Evolutionary conservation across 2,888 invertebrate genomes (phyloP), one percentile per base, ranked within the genome.

Genomic region (Cyaniris semiargus): DNA sequence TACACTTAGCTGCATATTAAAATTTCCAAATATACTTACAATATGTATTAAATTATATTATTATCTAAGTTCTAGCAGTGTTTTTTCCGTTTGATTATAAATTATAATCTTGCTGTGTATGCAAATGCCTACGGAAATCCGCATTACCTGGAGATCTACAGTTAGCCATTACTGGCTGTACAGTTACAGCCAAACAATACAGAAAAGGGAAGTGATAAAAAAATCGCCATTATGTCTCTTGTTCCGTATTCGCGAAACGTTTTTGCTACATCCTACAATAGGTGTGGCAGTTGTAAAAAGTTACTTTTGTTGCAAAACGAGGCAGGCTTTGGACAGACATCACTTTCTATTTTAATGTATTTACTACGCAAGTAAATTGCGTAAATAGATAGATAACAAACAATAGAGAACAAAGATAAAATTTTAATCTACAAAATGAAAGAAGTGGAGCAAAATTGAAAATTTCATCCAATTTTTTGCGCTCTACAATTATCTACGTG

Each of bases 121-220:
- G 66, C 66, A 27, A 66, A 66, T 66, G 27, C 1, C 13, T 13
- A 66, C 27, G 66, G 66, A 66, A 66, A 66, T 66, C 66, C 66
- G 66, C 18, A 15, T 5, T 66, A 66, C 66, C 66, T 66, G 66
- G 5, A 27, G 6, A 66, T 66, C 66, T 66, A 66, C 66, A 66
- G 66, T 66, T 66, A 66, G 27, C 27, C 66, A 66, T 66, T 31
- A 66, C 18, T 18, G 27, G 66, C 60, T 13, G 13, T 66, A 66
- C 60, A 27, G 27, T 66, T 66, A 66, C 66, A 1, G 15, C 27
- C 66, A 31, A 66, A 66, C 66, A 66, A 66, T 66, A 66, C 66
- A 15, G 27, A 66, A 66, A 31, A 66, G 66, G 66, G 66, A 66
- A 66, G 66, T 66, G 27, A 18, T 66, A 66, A 66, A 66, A 66